Evolutionary conservation across 2,797 vertebrate species (phyloP).

Genomic region (Adelosebastes latens): DNA sequence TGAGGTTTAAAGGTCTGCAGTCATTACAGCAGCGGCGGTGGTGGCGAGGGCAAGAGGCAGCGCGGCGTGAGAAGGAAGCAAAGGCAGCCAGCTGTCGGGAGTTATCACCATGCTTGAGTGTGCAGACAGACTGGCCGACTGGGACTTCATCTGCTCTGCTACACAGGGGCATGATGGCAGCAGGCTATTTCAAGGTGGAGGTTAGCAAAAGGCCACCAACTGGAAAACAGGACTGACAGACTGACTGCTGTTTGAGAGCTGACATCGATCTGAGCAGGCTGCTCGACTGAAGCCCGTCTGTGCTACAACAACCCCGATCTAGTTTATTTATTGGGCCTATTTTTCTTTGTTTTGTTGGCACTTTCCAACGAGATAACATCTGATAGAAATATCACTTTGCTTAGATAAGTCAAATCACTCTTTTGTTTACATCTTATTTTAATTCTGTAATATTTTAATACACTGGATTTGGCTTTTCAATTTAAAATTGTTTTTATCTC

Average conservation of each 20-base stretch:
- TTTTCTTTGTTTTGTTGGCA: not conserved
- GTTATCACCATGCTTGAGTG: slow-evolving; percentile 65
- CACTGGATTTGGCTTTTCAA: not conserved
- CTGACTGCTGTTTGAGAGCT: slow-evolving; percentile 30
- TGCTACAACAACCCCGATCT: not conserved
- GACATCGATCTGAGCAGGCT: slow-evolving; percentile 37
- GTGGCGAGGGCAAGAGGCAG: slow-evolving; percentile 4
- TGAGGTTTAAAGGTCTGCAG: slow-evolving; percentile 32
- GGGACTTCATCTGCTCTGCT: slow-evolving; percentile 65
- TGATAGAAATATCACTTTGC: not conserved
- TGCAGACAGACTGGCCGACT: slow-evolving; percentile 59
- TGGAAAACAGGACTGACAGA: slow-evolving; percentile 54
- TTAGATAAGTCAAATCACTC: not conserved
- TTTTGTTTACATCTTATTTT: not conserved
- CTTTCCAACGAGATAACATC: not conserved
- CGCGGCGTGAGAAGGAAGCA: slow-evolving; percentile 8
- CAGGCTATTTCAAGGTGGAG: slow-evolving; percentile 62
- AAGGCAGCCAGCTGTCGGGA: slow-evolving; percentile 68
- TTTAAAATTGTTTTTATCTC: not conserved
- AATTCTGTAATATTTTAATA: not conserved
- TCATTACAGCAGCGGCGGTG: slow-evolving; percentile 38
- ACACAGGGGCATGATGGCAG: slow-evolving; percentile 46
- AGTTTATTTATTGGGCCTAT: not conserved
- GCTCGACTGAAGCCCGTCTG: slow-evolving; percentile 13
- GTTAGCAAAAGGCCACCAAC: slow-evolving; percentile 52